Conservation (phyloP, 2,113 vertebrate genomes). For the Pangasianodon hypophthalmus region DNA sequence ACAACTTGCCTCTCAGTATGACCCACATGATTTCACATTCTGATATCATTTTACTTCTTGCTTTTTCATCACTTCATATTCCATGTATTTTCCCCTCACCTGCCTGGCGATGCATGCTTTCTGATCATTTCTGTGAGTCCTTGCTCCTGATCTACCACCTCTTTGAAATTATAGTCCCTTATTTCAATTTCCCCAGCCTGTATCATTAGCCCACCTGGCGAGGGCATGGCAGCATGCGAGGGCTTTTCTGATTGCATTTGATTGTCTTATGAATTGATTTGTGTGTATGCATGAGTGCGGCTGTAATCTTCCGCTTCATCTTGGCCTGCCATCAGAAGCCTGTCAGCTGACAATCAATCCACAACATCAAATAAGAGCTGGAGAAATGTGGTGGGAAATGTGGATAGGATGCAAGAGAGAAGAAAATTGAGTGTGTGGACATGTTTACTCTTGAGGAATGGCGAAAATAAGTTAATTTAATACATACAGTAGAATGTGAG, state of each 20-base stretch:
- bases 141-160: conserved; percentile 39
- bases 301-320: conserved; percentile 54
- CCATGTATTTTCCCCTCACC: neutral
- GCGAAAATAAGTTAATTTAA: conserved; percentile 15
- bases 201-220: conserved; percentile 48
- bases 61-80: conserved; percentile 32
- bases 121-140: conserved; percentile 22
- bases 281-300: conserved; percentile 30
- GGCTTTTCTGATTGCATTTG: conserved; percentile 47
- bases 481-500: neutral
- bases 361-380: conserved; percentile 55
- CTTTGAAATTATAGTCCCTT: conserved; percentile 41
- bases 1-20: neutral
- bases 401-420: conserved; percentile 20
- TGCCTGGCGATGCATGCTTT: conserved; percentile 25
- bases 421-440: conserved; percentile 11
- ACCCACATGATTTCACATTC: neutral
- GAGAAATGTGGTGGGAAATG: conserved; percentile 47
- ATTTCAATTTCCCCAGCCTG: conserved; percentile 39
- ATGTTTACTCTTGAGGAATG: conserved; percentile 27
- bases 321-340: conserved; percentile 65
- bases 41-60: neutral
- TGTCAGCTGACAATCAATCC: conserved; percentile 68
- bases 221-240: conserved; percentile 58
- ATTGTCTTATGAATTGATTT: conserved; percentile 54